Evolutionary conservation across 2,888 invertebrate genomes (phyloP), one percentile per base, ranked within the genome.

Genomic region (Rosalia funebris): DNA sequence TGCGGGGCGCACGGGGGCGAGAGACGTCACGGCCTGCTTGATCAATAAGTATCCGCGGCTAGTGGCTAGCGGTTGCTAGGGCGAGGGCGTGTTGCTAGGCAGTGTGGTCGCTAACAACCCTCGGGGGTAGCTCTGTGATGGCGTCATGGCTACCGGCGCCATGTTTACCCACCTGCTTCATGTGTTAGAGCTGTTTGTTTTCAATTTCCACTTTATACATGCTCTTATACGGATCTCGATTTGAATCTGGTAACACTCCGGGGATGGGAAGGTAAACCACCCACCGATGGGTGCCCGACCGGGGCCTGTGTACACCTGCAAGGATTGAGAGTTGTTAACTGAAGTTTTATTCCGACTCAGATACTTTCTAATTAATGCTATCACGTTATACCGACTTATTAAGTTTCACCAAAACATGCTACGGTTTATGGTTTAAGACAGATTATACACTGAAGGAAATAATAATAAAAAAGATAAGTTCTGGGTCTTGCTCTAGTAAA

Each of bases 31-130:
- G 69, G 68, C 74, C 71, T 71, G 74, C 76, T 79, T 82, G 81
- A 82, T 82, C 82, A 82, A 82, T 82, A 82, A 82, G 80, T 82
- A 82, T 82, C 82, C 82, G 81, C 80, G 82, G 82, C 82, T 82
- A 82, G 82, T 82, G 82, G 82, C 82, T 82, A 82, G 82, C 81
- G 77, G 82, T 82, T 82, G 82, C 82, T 81, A 82, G 82, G 82
- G 82, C 79, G 81, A 81, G 82, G 79, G 81, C 71, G 69, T 78
- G 82, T 82, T 82, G 82, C 82, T 81, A 82, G 81, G 82, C 82
- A 76, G 76, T 81, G 82, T 82, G 82, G 82, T 82, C 82, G 82
- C 82, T 82, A 82, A 82, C 81, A 80, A 79, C 82, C 81, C 81
- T 81, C 82, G 80, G 77, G 82, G 81, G n/a, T 81, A 80, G 80